Evolutionary conservation across 1,140 invertebrate genomes (phyloP).

Genomic region (Scaptomyza graminum): DNA sequence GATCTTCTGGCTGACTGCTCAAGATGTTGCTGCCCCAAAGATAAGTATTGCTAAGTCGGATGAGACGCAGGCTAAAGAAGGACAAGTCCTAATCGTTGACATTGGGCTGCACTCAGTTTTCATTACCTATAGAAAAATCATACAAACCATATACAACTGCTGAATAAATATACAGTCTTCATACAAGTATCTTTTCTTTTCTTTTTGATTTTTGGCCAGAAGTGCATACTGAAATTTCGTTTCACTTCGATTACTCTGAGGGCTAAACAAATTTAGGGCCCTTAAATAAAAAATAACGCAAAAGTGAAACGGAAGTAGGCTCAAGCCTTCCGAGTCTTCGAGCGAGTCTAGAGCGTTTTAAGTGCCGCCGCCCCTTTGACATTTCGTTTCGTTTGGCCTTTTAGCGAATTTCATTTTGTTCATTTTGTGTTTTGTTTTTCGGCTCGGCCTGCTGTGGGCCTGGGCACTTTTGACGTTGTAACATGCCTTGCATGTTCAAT

Average conservation of each 20-base stretch:
- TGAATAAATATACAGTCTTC: not conserved
- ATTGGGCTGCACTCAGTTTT: slow-evolving; percentile 22
- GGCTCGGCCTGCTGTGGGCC: not conserved
- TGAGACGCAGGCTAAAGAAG: not conserved
- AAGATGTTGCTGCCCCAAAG: slow-evolving; percentile 12
- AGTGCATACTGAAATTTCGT: slow-evolving; percentile 51
- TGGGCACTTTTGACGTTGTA: slow-evolving; percentile 58
- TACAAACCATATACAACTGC: not conserved
- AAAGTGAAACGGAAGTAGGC: slow-evolving; percentile 30
- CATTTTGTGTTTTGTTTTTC: slow-evolving; percentile 50
- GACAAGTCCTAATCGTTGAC: slow-evolving; percentile 11
- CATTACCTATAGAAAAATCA: not conserved
- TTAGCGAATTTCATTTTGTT: slow-evolving; percentile 37
- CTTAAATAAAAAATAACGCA: slow-evolving; percentile 59
- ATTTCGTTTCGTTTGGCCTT: slow-evolving; percentile 17
- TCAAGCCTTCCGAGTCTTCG: too few relatives aligned
- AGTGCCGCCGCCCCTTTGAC: slow-evolving; percentile 6
- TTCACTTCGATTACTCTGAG: slow-evolving; percentile 8
- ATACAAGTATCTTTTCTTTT: not conserved
- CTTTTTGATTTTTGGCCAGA: slow-evolving; percentile 20
- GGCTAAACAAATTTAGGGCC: slow-evolving; percentile 30
- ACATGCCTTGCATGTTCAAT: slow-evolving; percentile 66
- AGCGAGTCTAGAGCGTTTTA: too few relatives aligned
- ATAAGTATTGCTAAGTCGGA: not conserved
- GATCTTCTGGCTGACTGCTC: slow-evolving; percentile 37